Conservation (phyloP, 2,113 vertebrate species). For the Forbesichthys papilliferus region DNA sequence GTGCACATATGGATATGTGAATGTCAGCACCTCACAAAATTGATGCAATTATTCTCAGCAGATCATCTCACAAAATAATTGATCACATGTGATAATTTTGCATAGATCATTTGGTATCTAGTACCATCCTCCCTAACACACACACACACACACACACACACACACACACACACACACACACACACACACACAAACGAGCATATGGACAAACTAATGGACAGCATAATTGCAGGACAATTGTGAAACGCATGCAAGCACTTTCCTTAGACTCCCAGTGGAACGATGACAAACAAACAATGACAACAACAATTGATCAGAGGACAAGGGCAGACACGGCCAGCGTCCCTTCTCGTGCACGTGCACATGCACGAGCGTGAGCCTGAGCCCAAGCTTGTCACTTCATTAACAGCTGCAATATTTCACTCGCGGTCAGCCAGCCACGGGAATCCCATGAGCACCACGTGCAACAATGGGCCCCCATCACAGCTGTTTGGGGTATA, state of each 20-base stretch:
- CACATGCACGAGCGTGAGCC: slow-evolving; percentile 10
- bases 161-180: no score
- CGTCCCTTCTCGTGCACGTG: slow-evolving; percentile 41
- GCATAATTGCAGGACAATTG: not conserved
- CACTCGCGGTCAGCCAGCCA: slow-evolving; percentile 59
- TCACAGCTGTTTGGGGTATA: no score
- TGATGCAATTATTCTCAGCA: no score
- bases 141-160: not conserved
- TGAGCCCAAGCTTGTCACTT: slow-evolving; percentile 53
- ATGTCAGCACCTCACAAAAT: no score
- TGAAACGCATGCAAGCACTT: not conserved
- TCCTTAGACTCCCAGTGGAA: slow-evolving; percentile 13
- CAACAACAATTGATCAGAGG: slow-evolving; percentile 28
- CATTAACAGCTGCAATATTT: slow-evolving; percentile 61
- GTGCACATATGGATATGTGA: no score
- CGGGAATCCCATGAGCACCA: slow-evolving; percentile 42
- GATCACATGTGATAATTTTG: no score
- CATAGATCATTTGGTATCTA: no score
- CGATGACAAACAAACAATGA: slow-evolving; percentile 30
- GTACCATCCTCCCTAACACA: no score
- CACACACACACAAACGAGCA: not conserved
- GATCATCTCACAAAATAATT: no score
- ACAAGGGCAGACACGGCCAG: slow-evolving; percentile 1
- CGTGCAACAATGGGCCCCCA: slow-evolving; percentile 41
- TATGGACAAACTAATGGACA: not conserved